Base-by-base conservation (phyloP, 2,113 vertebrate species). In the Gnathonemus longibarbis region DNA sequence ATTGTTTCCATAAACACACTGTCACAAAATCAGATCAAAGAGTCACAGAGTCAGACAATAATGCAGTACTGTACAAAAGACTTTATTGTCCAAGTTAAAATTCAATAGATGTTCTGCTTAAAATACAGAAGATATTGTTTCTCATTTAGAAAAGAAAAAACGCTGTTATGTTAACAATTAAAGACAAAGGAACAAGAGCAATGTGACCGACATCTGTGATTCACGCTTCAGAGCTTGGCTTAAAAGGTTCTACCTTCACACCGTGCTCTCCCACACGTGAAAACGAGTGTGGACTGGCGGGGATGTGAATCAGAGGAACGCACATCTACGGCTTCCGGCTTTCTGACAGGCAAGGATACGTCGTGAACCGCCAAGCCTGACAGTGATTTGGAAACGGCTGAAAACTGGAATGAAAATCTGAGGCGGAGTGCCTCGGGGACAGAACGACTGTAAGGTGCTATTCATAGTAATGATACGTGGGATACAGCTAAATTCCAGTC, bases 1-100 rank as follows among this genome's bases (percentile, higher is more conserved):
- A 87, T 35, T 52, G 56, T 66, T 87, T 90, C 58, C 58, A 56
- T 39, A 89, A 53, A 89, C 90, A 90, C 58, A 89, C 24, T 89
- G 88, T 42, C 84, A 84, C 62, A 80, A 3, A 66, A 10, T 70
- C 86, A 89, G 84, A 86, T 88, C 86, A 88, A 27, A 56, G 50
- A 88, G 66, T n/a, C 87, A 90, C 42, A 56, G 66, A 88, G 66
- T n/a, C 74, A 90, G 77, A 92, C 89, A 45, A 35, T 50, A 84
- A 87, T 90, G 89, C 62, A 58, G 89, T 91, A 90, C 89, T 90
- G 90, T 92, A 92, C 90, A 93, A 93, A 92, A 90, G n/a, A 90
- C 80, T 92, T 93, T 93, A 92, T 92, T 93, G 84, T 92, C 89
- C 90, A 90, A 89, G 90, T 91, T 91, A 93, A 92, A 93, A 92